These are phyloP conservation scores for Neofelis nebulosa DNA, from an alignment of 2,113 vertebrate genomes.

Conservation along the genomic window DNA sequence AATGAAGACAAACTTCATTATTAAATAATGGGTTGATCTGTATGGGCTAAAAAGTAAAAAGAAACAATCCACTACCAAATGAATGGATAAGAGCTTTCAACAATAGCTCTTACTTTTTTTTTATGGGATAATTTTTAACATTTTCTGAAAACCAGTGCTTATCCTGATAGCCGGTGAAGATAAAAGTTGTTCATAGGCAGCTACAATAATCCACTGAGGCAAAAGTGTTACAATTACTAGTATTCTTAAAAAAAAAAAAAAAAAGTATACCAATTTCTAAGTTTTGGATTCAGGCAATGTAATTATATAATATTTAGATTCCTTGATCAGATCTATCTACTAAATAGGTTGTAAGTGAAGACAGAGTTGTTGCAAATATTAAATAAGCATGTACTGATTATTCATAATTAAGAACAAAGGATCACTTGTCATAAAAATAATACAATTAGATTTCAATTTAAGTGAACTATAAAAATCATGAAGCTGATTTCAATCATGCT, in stretches of 20 bases:
- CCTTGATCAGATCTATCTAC: neutral
- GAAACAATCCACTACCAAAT: neutral
- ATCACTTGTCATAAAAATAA: neutral
- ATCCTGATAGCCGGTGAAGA: neutral
- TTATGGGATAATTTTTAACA: neutral
- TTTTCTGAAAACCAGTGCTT: neutral
- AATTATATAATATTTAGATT: neutral
- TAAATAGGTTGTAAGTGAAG: neutral
- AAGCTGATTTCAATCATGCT: neutral
- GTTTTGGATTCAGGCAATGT: neutral
- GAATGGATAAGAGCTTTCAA: neutral
- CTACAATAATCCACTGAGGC: neutral
- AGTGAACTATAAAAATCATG: neutral
- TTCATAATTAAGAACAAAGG: neutral
- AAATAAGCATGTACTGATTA: neutral
- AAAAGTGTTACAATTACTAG: neutral
- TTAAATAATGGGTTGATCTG: neutral
- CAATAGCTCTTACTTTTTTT: neutral
- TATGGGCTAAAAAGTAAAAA: neutral
- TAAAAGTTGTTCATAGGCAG: neutral
- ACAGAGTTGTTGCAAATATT: neutral
- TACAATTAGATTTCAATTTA: neutral
- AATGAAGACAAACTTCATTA: slow-evolving; percentile 20
- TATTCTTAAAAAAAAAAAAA: neutral
- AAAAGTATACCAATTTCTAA: neutral